These are phyloP conservation scores for Drosophila melanica DNA, from an alignment of 1,140 invertebrate genomes.

Conservation along the genomic window DNA sequence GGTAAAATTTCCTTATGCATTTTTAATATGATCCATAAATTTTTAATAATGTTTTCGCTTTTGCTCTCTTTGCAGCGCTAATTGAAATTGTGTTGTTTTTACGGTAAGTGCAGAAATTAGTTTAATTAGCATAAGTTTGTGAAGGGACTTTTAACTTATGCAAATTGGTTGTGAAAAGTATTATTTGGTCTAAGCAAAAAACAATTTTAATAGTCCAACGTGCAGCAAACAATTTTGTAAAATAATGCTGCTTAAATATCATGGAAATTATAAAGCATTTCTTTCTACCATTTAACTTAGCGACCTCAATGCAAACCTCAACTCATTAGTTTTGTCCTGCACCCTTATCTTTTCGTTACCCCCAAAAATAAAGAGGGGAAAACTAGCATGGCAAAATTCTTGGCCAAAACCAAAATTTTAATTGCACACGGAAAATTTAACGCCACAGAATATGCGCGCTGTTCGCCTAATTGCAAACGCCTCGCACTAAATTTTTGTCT, in stretches of 20 bases:
- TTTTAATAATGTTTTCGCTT: constrained; percentile 25
- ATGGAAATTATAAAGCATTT: constrained; percentile 5
- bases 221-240: neutral
- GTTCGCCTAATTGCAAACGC: constrained; percentile 66
- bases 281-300: constrained; percentile 11
- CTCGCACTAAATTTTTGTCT: constrained; percentile 51
- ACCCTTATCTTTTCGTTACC: neutral
- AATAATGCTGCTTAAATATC: neutral
- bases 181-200: neutral
- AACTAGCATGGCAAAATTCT: constrained; percentile 44
- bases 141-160: neutral
- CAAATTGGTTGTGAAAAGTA: neutral
- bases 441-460: constrained; percentile 62
- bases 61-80: constrained; percentile 46
- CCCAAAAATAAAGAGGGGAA: neutral
- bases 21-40: constrained; percentile 28
- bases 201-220: neutral
- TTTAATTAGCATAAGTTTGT: constrained; percentile 9
- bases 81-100: constrained; percentile 32
- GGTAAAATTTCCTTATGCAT: constrained; percentile 25
- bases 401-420: constrained; percentile 53
- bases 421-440: constrained; percentile 56
- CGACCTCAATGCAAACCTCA: neutral
- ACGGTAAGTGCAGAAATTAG: constrained; percentile 49
- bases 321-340: constrained; percentile 1